Evolutionary conservation across 2,797 vertebrate genomes (phyloP), one percentile per base, ranked within the genome.

Genomic region (Gymnothorax javanicus): DNA sequence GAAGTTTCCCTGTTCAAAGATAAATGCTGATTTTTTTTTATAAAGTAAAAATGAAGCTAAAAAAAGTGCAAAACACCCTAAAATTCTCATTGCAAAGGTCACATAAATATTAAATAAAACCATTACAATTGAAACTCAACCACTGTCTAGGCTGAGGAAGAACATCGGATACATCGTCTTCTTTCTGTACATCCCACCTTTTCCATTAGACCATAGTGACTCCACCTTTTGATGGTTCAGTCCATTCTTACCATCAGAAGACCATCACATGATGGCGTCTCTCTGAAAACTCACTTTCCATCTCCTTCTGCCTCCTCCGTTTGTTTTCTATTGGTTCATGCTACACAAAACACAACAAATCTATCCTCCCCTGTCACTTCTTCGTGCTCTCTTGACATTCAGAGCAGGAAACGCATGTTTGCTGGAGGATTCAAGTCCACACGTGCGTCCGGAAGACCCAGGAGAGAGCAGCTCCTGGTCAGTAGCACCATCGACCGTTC

Each of bases 81-180:
- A 91, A 43, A 95, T 91, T 95, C 90, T 95, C 95, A 95, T 96
- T 94, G 95, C 95, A 96, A 43, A 96, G 94, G 94, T 96, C 95
- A 97, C 96, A 97, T 97, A 97, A 97, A 97, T 97, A 97, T 96
- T 97, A 97, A 97, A 97, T 97, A 96, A 97, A 95, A 95, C 90
- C 89, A 89, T 95, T 94, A 96, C 93, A 95, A 94, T 91, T 94
- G 93, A 92, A 95, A 94, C 93, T 93, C 91, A 95, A 95, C 95
- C 95, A 95, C 95, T 95, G 94, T 95, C 94, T 93, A 92, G 93
- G 94, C 94, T 93, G 95, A 93, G 93, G 92, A 91, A 95, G 94
- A 94, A 94, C 88, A 93, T 85, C 59, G 93, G 86, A 92, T 93
- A 93, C 92, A 90, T 94, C 85, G 89, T 94, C 93, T 94, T 94